Conservation (phyloP, 1,140 invertebrate species). For the Thaumatotibia leucotreta region DNA sequence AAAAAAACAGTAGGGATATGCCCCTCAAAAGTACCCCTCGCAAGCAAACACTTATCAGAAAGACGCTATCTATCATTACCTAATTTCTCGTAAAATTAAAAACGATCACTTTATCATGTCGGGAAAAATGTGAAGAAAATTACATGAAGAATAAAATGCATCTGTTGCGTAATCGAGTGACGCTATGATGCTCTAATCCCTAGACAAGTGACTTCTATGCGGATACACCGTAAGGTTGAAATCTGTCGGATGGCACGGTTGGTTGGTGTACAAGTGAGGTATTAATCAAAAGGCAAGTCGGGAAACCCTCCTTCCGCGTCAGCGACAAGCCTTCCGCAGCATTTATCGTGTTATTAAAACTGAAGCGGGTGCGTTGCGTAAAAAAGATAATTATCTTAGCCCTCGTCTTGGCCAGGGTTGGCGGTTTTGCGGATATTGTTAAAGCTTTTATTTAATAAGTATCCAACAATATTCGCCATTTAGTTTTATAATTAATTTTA, state of each 20-base stretch:
- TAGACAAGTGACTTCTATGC: neutral
- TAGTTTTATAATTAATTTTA: too few species aligned
- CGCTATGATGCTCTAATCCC: neutral
- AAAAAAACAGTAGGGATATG: neutral
- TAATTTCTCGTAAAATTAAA: slow-evolving; percentile 69
- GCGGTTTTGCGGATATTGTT: neutral
- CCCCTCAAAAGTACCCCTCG: neutral
- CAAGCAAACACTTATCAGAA: slow-evolving; percentile 1
- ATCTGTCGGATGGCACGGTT: neutral
- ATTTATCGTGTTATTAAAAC: slow-evolving; percentile 74
- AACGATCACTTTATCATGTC: slow-evolving; percentile 41
- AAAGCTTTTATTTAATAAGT: too few species aligned
- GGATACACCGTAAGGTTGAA: neutral
- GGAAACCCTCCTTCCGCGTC: slow-evolving; percentile 67
- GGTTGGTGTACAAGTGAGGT: slow-evolving; percentile 45
- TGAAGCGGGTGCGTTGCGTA: slow-evolving; percentile 58
- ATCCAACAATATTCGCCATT: too few species aligned
- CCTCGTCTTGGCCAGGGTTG: slow-evolving; percentile 65
- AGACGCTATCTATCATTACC: slow-evolving; percentile 15
- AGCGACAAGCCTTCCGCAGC: slow-evolving; percentile 70
- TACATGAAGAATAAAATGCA: slow-evolving; percentile 67
- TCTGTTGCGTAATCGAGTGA: slow-evolving; percentile 57
- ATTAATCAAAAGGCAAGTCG: slow-evolving; percentile 66
- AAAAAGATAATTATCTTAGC: slow-evolving; percentile 77
- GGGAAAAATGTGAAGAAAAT: slow-evolving; percentile 49